phyloP scores from a whole-genome alignment of 2,888 invertebrate species.

The Osmoderma eremita region DNA sequence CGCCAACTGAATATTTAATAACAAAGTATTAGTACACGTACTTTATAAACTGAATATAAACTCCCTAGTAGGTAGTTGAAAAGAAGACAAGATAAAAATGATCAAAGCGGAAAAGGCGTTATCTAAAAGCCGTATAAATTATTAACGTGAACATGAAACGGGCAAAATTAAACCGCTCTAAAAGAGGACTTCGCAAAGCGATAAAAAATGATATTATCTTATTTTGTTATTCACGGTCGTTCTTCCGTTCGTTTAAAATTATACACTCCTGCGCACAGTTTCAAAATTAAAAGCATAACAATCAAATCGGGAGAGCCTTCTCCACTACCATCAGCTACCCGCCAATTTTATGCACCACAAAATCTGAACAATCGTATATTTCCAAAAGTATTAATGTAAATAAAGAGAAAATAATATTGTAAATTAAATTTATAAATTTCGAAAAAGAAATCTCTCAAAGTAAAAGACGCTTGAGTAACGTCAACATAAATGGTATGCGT shows the following conservation, averaged over 20 bases:
- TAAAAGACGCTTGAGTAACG: no score
- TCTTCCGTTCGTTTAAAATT: slow-evolving; percentile 59
- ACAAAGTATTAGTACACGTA: no score
- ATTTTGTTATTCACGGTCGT: slow-evolving; percentile 59
- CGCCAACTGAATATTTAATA: no score
- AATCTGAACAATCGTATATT: not conserved
- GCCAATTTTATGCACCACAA: no score
- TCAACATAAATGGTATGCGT: no score
- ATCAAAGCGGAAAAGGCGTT: slow-evolving; percentile 27
- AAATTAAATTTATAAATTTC: no score
- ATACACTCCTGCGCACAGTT: slow-evolving; percentile 51
- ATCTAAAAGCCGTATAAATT: slow-evolving; percentile 34
- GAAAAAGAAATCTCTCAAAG: no score
- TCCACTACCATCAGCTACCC: no score
- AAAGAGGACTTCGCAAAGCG: slow-evolving; percentile 5
- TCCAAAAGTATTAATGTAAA: not conserved
- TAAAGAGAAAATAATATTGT: no score
- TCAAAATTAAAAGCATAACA: no score
- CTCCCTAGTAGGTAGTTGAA: slow-evolving; percentile 22
- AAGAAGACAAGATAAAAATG: slow-evolving; percentile 1
- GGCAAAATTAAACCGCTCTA: slow-evolving; percentile 20
- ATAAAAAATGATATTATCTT: slow-evolving; percentile 57
- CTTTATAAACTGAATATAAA: no score
- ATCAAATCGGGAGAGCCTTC: no score
- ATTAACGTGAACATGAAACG: slow-evolving; percentile 31